Percentiles rank a stretch among this genome's conserved stretches.
phyloP scores from a whole-genome alignment of 2,797 vertebrate species.

The Podargus strigoides region DNA sequence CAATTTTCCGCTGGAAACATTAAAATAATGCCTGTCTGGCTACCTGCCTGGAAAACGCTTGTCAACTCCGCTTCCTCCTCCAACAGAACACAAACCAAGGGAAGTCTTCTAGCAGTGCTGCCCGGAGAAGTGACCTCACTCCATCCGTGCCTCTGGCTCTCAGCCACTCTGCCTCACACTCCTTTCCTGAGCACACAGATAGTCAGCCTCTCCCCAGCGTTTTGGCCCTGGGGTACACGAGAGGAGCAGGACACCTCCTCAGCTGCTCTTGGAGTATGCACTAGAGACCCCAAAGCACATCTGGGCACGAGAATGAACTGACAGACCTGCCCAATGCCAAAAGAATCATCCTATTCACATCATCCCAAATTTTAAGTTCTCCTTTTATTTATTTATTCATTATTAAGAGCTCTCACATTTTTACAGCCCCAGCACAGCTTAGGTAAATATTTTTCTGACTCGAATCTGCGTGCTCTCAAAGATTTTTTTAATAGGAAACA shows the following conservation, averaged over 20 bases:
- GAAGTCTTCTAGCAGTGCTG: background rate
- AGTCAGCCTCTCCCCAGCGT: background rate
- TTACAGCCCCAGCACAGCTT: background rate
- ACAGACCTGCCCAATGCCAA: rapidly evolving
- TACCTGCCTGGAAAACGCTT: conserved; percentile 36
- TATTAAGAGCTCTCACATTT: background rate
- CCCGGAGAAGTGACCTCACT: conserved; percentile 10
- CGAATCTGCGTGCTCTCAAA: background rate
- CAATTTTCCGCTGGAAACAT: background rate
- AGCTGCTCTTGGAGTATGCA: rapidly evolving
- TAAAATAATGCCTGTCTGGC: conserved; percentile 33
- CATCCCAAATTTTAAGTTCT: background rate
- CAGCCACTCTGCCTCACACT: background rate
- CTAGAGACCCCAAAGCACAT: rapidly evolving
- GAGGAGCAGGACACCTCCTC: rapidly evolving
- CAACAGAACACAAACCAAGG: background rate
- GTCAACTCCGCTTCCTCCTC: background rate
- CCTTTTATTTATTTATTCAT: background rate
- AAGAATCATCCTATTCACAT: background rate
- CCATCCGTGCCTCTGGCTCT: background rate
- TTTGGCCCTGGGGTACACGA: background rate
- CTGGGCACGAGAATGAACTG: background rate
- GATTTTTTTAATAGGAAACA: background rate
- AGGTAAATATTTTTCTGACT: background rate
- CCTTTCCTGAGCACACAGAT: rapidly evolving